Evolutionary conservation across 2,888 invertebrate genomes (phyloP), one percentile per base, ranked within the genome.

Genomic region (Cosmia trapezina): DNA sequence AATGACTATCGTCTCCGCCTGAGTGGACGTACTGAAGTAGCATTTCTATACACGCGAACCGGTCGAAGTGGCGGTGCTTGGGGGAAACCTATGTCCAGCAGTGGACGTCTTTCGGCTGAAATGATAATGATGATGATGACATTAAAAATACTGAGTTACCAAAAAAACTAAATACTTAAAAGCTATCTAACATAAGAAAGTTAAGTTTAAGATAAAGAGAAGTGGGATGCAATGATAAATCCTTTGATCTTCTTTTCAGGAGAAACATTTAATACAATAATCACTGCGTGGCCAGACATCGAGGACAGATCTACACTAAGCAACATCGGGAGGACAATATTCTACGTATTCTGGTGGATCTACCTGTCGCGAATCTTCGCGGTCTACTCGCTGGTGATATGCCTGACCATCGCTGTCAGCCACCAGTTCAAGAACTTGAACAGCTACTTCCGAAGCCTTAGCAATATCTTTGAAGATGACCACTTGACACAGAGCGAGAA

Each of bases 281-380:
- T 94, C 22, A 89, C 90, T 5, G 87, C 81, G 2, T 94, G 92
- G 92, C 93, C 93, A 0, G 88, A 91, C 7, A 83, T 88, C 0
- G 74, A 80, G 0, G 91, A 93, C 28, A 68, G 19, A 0, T 88
- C 91, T 2, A 6, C 6, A 0, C 11, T 60, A 0, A 90, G 92
- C 0, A 70, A 86, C 43, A 7, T 82, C 0, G 78, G 64, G 0
- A 86, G 93, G 51, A 22, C 89, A 12, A 19, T 86, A 2, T 72
- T 76, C 72, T 91, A 91, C 77, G 6, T 90, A 7, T 5, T 86
- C 14, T 93, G 92, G 92, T 92, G 89, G 88, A 43, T 91, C 7
- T 89, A 89, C 68, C 64, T 91, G 72, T 22, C 76, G 0, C 86
- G 92, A 0, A 56, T 83, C 0, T 83, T 83, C 0, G 84, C 85